phyloP scores from a whole-genome alignment of 2,888 invertebrate genomes.

The Plagodis pulveraria region DNA sequence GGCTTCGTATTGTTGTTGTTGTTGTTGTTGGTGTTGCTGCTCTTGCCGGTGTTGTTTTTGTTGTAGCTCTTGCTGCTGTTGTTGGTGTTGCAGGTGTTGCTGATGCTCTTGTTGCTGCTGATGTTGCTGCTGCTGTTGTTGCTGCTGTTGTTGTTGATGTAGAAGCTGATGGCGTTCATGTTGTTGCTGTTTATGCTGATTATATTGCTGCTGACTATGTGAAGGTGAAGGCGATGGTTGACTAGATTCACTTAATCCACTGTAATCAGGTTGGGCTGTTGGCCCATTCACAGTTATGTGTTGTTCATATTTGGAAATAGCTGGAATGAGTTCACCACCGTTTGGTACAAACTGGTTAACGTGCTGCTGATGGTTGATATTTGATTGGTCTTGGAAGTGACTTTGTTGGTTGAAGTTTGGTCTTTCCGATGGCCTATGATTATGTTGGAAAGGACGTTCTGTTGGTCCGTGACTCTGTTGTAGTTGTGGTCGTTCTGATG shows the following conservation, averaged over 20 bases:
- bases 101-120: slow-evolving; percentile 51
- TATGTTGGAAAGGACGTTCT: slow-evolving; percentile 55
- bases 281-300: slow-evolving; percentile 87
- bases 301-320: slow-evolving; percentile 92
- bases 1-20: slow-evolving; percentile 68
- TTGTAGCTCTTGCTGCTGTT: slow-evolving; percentile 50
- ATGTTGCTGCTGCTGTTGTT: slow-evolving; percentile 42
- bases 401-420: slow-evolving; percentile 49
- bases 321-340: slow-evolving; percentile 90
- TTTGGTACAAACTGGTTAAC: slow-evolving; percentile 83
- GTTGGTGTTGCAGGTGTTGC: slow-evolving; percentile 54
- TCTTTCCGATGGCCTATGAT: slow-evolving; percentile 62
- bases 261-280: slow-evolving; percentile 57
- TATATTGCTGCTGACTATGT: slow-evolving; percentile 40
- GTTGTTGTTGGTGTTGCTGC: slow-evolving; percentile 55
- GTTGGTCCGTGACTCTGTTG: slow-evolving; percentile 48
- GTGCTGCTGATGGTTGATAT: slow-evolving; percentile 72
- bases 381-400: slow-evolving; percentile 59
- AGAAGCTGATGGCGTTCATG: slow-evolving; percentile 41
- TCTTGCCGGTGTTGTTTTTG: slow-evolving; percentile 52
- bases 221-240: slow-evolving; percentile 45
- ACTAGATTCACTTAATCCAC: slow-evolving; percentile 54
- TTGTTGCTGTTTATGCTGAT: slow-evolving; percentile 41
- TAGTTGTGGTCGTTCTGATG: slow-evolving; percentile 60
- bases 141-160: slow-evolving; percentile 38